Evolutionary conservation across 2,888 invertebrate genomes (phyloP).

Genomic region (Phyllotreta striolata): DNA sequence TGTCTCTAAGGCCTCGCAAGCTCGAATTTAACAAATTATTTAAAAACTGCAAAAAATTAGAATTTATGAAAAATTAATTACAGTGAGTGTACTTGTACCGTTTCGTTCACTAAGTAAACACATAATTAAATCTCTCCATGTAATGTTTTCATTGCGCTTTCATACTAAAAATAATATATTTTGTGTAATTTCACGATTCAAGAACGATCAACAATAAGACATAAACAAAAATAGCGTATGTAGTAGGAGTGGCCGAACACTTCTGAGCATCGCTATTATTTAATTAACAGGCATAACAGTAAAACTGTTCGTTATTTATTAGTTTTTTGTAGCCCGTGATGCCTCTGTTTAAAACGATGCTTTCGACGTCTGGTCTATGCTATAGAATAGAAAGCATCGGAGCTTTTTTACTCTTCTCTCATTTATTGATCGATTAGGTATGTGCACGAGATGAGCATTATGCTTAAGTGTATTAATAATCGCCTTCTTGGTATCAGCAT

Average conservation of each 20-base stretch:
- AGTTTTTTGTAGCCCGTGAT: constrained; percentile 1
- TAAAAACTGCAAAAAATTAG: no score
- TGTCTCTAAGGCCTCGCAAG: no score
- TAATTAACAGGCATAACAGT: constrained; percentile 9
- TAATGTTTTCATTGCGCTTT: no score
- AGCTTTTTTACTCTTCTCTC: constrained; percentile 12
- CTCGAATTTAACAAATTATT: no score
- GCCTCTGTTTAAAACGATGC: constrained; percentile 14
- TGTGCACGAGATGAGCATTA: constrained; percentile 19
- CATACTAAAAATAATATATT: no score
- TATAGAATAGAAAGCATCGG: constrained; percentile 13
- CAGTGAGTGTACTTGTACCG: no score
- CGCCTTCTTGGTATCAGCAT: constrained; percentile 10
- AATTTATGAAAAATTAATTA: no score
- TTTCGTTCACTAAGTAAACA: no score
- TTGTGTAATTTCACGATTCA: no score
- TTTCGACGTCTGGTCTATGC: background rate
- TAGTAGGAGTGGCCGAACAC: constrained; percentile 4
- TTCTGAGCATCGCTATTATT: constrained; percentile 1
- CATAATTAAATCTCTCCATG: no score
- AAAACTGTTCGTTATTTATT: constrained; percentile 5
- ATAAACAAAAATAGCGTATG: no score
- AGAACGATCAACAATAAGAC: no score
- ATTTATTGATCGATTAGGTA: constrained; percentile 28
- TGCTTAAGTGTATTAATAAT: constrained; percentile 25